Conservation (phyloP, 2,113 vertebrate genomes). For the Malurus alboscapulatus region DNA sequence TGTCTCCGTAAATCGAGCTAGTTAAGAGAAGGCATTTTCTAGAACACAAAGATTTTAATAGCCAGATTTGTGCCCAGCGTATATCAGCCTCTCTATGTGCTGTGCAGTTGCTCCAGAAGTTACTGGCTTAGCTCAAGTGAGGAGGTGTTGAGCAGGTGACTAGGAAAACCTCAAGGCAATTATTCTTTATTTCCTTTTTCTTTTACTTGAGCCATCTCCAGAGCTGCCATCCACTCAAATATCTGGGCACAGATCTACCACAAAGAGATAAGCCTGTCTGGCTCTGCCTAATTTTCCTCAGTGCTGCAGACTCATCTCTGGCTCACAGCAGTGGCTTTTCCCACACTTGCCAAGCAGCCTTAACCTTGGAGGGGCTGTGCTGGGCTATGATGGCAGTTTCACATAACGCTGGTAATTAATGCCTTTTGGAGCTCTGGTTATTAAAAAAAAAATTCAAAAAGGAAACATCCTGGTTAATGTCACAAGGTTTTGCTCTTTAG, state of each 20-base stretch:
- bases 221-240: not conserved
- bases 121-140: not conserved
- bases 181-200: not conserved
- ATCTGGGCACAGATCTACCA: not conserved
- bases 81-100: not conserved
- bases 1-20: not conserved
- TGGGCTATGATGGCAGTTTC: not conserved
- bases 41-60: conserved; percentile 7
- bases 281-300: not conserved
- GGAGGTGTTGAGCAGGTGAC: not conserved
- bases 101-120: not conserved
- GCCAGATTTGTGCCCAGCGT: not conserved
- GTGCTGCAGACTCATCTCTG: not conserved
- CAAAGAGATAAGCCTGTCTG: not conserved
- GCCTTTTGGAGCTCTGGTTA: not conserved
- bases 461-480: not conserved
- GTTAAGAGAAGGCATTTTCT: conserved; percentile 26
- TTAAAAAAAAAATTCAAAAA: not conserved
- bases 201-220: not conserved
- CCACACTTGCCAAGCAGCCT: not conserved
- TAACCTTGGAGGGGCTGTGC: not conserved
- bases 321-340: not conserved
- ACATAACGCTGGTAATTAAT: not conserved
- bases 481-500: not conserved
- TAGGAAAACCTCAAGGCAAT: not conserved